phyloP scores from a whole-genome alignment of 2,888 invertebrate genomes.

The Carterocephalus palaemon region DNA sequence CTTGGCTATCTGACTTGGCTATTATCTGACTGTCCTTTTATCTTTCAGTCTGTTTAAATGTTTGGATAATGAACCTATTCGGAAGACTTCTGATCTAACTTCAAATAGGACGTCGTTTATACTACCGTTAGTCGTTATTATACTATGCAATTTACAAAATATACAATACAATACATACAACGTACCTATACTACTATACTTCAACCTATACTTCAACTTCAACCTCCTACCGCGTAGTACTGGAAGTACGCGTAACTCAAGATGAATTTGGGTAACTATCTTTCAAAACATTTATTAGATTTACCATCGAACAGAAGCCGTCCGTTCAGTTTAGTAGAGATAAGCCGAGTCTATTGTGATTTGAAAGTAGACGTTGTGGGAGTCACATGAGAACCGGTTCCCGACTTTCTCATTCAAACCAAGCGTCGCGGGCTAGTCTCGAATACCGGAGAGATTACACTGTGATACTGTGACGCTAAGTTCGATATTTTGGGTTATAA shows the following conservation, averaged over 20 bases:
- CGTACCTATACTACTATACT: too few species aligned
- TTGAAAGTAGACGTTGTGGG: constrained; percentile 74
- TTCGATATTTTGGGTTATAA: background rate
- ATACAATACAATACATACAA: too few species aligned
- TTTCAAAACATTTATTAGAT: constrained; percentile 23
- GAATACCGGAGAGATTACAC: constrained; percentile 22
- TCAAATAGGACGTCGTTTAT: background rate
- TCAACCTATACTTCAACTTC: too few species aligned
- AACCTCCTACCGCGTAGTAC: constrained; percentile 22
- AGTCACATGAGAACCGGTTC: constrained; percentile 63
- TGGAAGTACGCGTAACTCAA: constrained; percentile 32
- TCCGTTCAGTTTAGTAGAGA: constrained; percentile 44
- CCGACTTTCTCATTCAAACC: constrained; percentile 74
- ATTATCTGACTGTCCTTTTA: too few species aligned
- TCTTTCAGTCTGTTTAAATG: background rate
- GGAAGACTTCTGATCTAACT: constrained; percentile 5
- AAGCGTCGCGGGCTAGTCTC: constrained; percentile 41
- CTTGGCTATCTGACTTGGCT: background rate
- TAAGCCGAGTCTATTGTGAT: constrained; percentile 69
- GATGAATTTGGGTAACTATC: constrained; percentile 28
- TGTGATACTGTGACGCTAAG: constrained; percentile 10
- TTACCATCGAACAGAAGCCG: constrained; percentile 46
- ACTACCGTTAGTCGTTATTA: constrained; percentile 13
- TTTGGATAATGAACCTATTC: constrained; percentile 11
- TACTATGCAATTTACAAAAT: too few species aligned